A percentile compares a stretch with the other conserved stretches of the same genome.
Conservation (phyloP, 1,140 invertebrate species). For the Dermatophagoides farinae region DNA sequence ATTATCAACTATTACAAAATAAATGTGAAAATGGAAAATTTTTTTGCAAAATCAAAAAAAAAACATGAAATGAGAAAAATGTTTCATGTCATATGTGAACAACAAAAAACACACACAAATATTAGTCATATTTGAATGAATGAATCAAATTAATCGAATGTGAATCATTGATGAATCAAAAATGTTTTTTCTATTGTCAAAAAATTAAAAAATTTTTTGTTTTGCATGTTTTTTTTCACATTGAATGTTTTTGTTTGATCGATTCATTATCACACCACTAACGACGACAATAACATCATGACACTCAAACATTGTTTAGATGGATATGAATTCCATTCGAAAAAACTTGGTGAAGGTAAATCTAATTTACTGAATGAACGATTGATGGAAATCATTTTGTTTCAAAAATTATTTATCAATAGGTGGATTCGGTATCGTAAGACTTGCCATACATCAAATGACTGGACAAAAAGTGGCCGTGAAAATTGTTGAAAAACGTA, state of each 20-base stretch:
- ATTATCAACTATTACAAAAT: background rate
- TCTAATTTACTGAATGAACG: background rate
- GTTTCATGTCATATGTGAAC: background rate
- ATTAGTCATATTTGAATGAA: background rate
- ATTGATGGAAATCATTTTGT: background rate
- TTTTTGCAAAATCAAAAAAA: background rate
- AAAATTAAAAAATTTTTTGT: background rate
- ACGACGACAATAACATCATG: background rate
- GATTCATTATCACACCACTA: background rate
- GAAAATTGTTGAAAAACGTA: conserved; percentile 59
- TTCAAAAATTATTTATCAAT: background rate
- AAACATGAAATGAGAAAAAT: background rate
- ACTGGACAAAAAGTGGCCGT: conserved; percentile 62
- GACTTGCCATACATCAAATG: conserved; percentile 47
- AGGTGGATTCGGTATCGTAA: conserved; percentile 61
- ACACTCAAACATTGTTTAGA: background rate
- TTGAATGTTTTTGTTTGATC: background rate
- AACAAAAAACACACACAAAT: background rate
- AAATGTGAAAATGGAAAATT: background rate
- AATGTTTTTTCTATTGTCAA: background rate
- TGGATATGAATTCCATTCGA: conserved; percentile 12
- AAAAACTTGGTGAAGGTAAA: conserved; percentile 15
- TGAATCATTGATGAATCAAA: background rate
- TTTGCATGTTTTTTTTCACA: background rate
- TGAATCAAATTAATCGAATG: too few species aligned